phyloP scores from a whole-genome alignment of 2,797 vertebrate species.

The Masticophis lateralis region DNA sequence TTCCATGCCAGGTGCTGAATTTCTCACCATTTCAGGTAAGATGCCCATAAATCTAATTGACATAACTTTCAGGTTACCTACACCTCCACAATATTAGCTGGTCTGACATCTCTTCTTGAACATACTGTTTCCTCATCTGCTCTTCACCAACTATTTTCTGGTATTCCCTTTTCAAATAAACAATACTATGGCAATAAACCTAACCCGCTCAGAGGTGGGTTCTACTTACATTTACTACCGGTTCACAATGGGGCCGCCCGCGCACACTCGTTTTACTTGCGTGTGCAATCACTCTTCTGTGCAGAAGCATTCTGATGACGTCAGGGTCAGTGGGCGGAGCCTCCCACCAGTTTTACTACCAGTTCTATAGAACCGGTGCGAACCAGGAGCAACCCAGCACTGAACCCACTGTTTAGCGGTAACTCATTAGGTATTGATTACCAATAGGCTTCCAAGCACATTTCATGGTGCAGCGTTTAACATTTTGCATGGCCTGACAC shows the following conservation, averaged over 20 bases:
- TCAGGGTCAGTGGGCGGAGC: too few species aligned
- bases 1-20: conserved; percentile 68
- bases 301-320: too few species aligned
- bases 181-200: background rate
- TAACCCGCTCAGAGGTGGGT: background rate
- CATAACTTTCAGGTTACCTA: background rate
- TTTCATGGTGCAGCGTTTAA: background rate
- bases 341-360: too few species aligned
- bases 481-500: background rate
- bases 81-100: background rate
- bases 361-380: too few species aligned
- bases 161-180: background rate
- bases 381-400: too few species aligned
- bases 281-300: too few species aligned
- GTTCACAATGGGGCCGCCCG: too few species aligned
- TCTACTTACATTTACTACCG: too few species aligned
- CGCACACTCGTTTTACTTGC: too few species aligned
- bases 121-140: background rate
- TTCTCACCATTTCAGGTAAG: conserved; percentile 72
- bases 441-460: background rate
- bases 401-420: background rate
- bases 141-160: background rate
- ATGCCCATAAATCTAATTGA: conserved; percentile 49
- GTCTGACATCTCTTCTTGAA: background rate
- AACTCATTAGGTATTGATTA: background rate